Percentiles rank a stretch among this genome's conserved stretches.
Evolutionary conservation across 2,113 vertebrate species (phyloP).

Genomic region (Phyllostomus hastatus): DNA sequence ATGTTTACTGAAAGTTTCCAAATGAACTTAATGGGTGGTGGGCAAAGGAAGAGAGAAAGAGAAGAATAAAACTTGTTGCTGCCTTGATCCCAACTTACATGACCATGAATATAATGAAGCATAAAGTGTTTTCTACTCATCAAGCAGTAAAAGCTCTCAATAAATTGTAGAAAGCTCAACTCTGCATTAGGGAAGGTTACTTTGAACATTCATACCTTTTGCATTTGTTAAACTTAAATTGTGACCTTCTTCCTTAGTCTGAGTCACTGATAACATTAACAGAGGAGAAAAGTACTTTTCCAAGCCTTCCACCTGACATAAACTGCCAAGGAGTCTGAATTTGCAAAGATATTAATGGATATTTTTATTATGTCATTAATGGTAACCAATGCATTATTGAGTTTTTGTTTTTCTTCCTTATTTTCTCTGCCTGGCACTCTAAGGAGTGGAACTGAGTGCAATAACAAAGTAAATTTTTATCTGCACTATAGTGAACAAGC

Average conservation of each 20-base stretch:
- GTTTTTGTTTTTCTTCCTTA: background rate
- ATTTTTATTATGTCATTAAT: conserved; percentile 31
- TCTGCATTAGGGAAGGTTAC: background rate
- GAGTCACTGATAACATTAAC: background rate
- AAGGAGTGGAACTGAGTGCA: background rate
- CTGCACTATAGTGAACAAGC: background rate
- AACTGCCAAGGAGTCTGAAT: background rate
- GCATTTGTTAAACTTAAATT: background rate
- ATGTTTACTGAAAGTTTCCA: background rate
- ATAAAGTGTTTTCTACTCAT: background rate
- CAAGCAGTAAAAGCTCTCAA: background rate
- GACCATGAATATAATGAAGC: background rate
- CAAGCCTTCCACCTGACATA: background rate
- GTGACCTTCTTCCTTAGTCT: background rate
- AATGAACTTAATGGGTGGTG: background rate
- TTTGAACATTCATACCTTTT: background rate
- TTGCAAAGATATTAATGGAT: background rate
- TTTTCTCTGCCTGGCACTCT: background rate
- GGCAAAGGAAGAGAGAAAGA: background rate
- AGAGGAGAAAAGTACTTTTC: background rate
- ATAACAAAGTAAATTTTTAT: background rate
- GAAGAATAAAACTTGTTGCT: background rate
- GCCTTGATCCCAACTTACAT: background rate
- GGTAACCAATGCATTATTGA: conserved; percentile 16
- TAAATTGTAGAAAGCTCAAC: background rate